These are phyloP conservation scores for Aphaenogaster ashmeadi DNA, from an alignment of 1,140 invertebrate species.

Conservation along the genomic window DNA sequence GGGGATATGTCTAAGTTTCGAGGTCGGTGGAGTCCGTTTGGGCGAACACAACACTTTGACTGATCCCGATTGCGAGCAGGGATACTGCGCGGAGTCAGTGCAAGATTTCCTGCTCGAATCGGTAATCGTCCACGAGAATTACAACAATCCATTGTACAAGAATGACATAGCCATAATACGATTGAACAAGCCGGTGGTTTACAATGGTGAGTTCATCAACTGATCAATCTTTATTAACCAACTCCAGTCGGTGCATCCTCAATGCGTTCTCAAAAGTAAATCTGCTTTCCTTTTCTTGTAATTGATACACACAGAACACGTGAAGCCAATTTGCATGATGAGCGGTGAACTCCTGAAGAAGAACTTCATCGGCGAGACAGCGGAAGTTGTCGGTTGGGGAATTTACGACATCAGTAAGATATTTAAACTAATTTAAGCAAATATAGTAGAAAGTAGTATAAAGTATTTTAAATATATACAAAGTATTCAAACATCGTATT, in stretches of 20 bases:
- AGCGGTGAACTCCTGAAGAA: conserved; percentile 78
- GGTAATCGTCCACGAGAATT: conserved; percentile 87
- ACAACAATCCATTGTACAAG: conserved; percentile 88
- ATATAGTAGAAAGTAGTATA: too few species aligned
- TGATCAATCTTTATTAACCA: neutral
- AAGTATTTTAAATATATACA: neutral
- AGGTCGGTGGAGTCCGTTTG: conserved; percentile 88
- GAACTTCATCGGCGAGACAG: conserved; percentile 83
- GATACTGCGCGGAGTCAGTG: conserved; percentile 87
- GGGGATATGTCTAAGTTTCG: conserved; percentile 63
- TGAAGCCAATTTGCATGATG: conserved; percentile 89
- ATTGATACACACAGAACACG: conserved; percentile 80
- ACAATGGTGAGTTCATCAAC: conserved; percentile 84
- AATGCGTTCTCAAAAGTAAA: neutral
- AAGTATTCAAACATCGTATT: neutral
- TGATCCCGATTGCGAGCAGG: conserved; percentile 88
- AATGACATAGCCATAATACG: conserved; percentile 91
- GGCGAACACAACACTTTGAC: conserved; percentile 88
- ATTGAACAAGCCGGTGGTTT: conserved; percentile 86
- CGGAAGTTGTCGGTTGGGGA: conserved; percentile 89
- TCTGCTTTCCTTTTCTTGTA: neutral
- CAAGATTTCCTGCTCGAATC: conserved; percentile 87
- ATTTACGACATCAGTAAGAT: conserved; percentile 79
- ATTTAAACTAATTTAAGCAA: neutral
- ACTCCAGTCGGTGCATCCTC: neutral